These are phyloP conservation scores for Apostichopus japonicus DNA, from an alignment of 35 echinoderm and acorn worm species.

Conservation along the genomic window DNA sequence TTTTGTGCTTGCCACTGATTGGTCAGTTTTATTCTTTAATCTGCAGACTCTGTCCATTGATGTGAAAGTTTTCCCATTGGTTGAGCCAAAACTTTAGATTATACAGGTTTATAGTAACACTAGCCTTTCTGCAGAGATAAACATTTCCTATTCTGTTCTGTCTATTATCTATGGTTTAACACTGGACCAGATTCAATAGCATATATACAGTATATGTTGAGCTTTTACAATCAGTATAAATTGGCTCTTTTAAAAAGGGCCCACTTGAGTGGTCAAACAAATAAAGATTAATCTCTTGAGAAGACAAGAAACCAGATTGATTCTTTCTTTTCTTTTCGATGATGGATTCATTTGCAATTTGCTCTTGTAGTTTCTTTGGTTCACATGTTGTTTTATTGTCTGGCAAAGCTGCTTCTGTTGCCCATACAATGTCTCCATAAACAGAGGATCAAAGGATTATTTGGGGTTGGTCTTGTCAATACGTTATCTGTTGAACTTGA, in stretches of 20 bases:
- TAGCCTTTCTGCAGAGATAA: background rate
- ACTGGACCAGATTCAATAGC: background rate
- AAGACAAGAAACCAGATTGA: background rate
- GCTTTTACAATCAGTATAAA: background rate
- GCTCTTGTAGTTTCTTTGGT: background rate
- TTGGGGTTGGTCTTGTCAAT: background rate
- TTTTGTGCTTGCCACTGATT: too few relatives aligned
- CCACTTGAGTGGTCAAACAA: background rate
- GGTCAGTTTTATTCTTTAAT: too few relatives aligned
- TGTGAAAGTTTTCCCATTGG: too few relatives aligned
- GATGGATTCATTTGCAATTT: slow-evolving; percentile 2
- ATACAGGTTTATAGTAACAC: too few relatives aligned
- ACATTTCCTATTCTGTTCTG: background rate
- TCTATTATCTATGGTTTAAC: background rate
- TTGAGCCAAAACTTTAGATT: too few relatives aligned
- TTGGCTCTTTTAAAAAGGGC: background rate
- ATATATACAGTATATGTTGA: too few relatives aligned
- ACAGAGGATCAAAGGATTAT: slow-evolving; percentile 5
- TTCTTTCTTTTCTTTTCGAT: background rate
- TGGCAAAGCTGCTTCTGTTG: background rate
- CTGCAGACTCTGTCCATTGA: too few relatives aligned
- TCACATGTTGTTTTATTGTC: background rate
- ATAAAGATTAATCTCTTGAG: background rate
- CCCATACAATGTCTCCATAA: background rate
- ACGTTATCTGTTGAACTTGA: background rate